A percentile compares a stretch with the other conserved stretches of the same genome.
phyloP scores from a whole-genome alignment of 2,113 vertebrate genomes.

The Hippocampus barbouri region DNA sequence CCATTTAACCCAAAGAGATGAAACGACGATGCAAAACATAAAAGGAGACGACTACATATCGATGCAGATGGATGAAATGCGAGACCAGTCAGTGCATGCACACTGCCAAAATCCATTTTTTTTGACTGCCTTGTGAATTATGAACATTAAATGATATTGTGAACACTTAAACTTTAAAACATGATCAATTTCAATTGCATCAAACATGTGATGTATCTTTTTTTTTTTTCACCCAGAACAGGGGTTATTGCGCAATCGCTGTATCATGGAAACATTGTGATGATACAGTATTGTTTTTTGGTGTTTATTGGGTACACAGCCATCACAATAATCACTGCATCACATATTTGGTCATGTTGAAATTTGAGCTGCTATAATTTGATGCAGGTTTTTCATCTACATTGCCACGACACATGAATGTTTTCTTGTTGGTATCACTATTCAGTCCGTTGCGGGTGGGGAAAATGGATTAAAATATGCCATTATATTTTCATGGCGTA shows the following conservation, averaged over 20 bases:
- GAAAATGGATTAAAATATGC: conserved; percentile 24
- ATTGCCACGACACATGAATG: background rate
- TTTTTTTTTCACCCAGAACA: too few relatives aligned
- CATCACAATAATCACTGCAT: too few relatives aligned
- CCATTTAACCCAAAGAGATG: background rate
- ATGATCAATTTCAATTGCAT: too few relatives aligned
- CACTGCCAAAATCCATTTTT: background rate
- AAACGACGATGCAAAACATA: background rate
- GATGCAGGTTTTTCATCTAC: background rate
- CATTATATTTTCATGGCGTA: conserved; percentile 23
- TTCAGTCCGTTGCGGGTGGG: conserved; percentile 11
- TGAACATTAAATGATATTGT: too few relatives aligned
- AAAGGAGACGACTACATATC: background rate
- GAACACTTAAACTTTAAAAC: too few relatives aligned
- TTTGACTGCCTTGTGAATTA: too few relatives aligned
- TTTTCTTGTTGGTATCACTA: conserved; percentile 15
- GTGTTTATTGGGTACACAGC: too few relatives aligned
- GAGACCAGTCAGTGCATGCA: background rate
- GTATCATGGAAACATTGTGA: too few relatives aligned
- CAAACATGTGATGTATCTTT: too few relatives aligned
- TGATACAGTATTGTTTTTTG: too few relatives aligned
- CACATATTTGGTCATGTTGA: too few relatives aligned
- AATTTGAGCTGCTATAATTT: background rate
- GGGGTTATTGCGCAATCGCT: too few relatives aligned
- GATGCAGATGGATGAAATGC: background rate